Evolutionary conservation across 2,113 vertebrate species (phyloP).

Genomic region (Sinocyclocheilus rhinocerous): DNA sequence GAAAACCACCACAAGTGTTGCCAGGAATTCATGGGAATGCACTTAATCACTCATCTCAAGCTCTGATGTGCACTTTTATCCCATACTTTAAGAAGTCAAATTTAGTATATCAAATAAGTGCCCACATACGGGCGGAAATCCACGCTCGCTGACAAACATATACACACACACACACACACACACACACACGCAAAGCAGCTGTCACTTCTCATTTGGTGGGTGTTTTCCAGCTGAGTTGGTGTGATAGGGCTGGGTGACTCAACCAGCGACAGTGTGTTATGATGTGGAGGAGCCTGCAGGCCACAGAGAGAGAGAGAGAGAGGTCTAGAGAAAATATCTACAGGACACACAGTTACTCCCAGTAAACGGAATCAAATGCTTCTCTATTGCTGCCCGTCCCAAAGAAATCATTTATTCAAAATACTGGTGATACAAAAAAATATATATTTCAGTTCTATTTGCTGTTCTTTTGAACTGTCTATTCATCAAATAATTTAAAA

Average conservation of each 20-base stretch:
- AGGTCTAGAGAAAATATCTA: background rate
- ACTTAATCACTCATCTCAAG: background rate
- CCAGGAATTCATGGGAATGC: background rate
- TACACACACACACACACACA: background rate
- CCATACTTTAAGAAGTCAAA: conserved; percentile 18
- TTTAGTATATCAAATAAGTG: conserved; percentile 12
- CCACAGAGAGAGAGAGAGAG: conserved; percentile 22
- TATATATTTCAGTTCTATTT: no score
- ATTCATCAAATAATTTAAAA: no score
- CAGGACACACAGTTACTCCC: conserved; percentile 10
- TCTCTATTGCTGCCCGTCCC: background rate
- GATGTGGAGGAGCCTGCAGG: conserved; percentile 30
- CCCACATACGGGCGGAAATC: background rate
- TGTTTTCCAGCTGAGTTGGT: conserved; percentile 52
- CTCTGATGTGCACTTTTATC: conserved; percentile 1
- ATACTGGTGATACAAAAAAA: no score
- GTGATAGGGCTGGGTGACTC: conserved; percentile 36
- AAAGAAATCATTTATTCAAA: background rate
- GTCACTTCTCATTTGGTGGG: conserved; percentile 48
- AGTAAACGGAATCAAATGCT: background rate
- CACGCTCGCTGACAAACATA: background rate
- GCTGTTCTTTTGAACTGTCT: no score
- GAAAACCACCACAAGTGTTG: background rate
- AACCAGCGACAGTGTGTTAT: conserved; percentile 34
- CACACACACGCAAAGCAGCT: conserved; percentile 8